Evolutionary conservation across 2,888 invertebrate species (phyloP), one percentile per base, ranked within the genome.

Genomic region (Plagodis dolabraria): DNA sequence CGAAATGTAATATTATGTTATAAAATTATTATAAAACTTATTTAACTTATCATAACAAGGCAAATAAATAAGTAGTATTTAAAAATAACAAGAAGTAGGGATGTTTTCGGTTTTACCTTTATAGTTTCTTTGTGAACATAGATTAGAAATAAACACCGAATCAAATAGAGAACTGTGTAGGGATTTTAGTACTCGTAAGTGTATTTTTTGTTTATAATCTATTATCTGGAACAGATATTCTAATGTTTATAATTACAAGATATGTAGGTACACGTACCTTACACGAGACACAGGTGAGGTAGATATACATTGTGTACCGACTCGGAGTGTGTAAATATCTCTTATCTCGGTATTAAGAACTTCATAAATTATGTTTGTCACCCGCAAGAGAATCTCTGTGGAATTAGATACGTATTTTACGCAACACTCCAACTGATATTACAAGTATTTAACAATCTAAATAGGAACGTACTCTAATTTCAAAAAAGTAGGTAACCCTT

Each of bases 331-430:
- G 92, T 90, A 92, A 92, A 92, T 87, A 91, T 82, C 67, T 81
- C 86, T 92, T 92, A 92, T 92, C 92, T 86, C 64, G 80, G 85
- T 86, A 91, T 92, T 91, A 90, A 85, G 87, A 86, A 89, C 92
- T 91, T 90, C 92, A 92, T 92, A 92, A 92, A 92, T 92, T 89
- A 87, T 89, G 92, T 92, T 92, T 92, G 92, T 92, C 92, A 92
- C 76, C 72, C 83, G 80, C 80, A 75, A 84, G 82, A 82, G 83
- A 88, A 86, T 87, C 82, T 77, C 74, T 76, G 69, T 72, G 68
- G 79, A 77, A 81, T 81, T 75, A 80, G 68, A 76, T 74, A 79
- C 69, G 74, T 71, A 71, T 68, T 78, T 76, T 78, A 80, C 77
- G 77, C 79, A 82, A 83, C 67, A 60, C 68, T 72, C 59, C 10